These are phyloP conservation scores for Opisthograptis luteolata DNA, from an alignment of 2,888 invertebrate species.

Conservation along the genomic window DNA sequence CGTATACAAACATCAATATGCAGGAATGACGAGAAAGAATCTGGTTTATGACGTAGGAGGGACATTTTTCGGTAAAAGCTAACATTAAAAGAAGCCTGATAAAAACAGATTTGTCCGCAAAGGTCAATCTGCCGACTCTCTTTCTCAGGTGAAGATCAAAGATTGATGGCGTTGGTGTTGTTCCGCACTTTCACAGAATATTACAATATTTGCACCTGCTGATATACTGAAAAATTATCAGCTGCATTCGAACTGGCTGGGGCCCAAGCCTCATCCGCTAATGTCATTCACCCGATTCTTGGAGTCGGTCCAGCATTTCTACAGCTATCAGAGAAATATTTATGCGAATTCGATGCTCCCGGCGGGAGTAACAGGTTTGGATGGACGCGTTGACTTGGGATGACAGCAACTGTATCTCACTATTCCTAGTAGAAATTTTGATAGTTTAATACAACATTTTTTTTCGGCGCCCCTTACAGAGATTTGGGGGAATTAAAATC, in stretches of 20 bases:
- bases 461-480: too few species aligned
- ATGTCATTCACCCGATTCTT: slow-evolving; percentile 49
- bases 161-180: not conserved
- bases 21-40: not conserved
- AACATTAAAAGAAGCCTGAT: too few species aligned
- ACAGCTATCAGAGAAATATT: slow-evolving; percentile 43
- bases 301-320: slow-evolving; percentile 44
- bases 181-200: not conserved
- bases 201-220: slow-evolving; percentile 31
- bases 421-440: too few species aligned
- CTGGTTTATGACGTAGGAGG: not conserved
- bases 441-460: too few species aligned
- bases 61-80: too few species aligned
- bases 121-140: not conserved
- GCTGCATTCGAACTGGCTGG: slow-evolving; percentile 36
- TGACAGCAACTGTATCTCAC: slow-evolving; percentile 1
- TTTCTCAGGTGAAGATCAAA: not conserved
- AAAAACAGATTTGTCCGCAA: too few species aligned
- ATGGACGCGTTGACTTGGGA: not conserved
- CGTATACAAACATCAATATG: not conserved
- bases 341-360: slow-evolving; percentile 40
- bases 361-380: slow-evolving; percentile 17
- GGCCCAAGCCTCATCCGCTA: slow-evolving; percentile 37
- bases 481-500: too few species aligned
- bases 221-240: slow-evolving; percentile 29